These are phyloP conservation scores for Amblyteles armatorius DNA, from an alignment of 2,888 invertebrate species.

Conservation along the genomic window DNA sequence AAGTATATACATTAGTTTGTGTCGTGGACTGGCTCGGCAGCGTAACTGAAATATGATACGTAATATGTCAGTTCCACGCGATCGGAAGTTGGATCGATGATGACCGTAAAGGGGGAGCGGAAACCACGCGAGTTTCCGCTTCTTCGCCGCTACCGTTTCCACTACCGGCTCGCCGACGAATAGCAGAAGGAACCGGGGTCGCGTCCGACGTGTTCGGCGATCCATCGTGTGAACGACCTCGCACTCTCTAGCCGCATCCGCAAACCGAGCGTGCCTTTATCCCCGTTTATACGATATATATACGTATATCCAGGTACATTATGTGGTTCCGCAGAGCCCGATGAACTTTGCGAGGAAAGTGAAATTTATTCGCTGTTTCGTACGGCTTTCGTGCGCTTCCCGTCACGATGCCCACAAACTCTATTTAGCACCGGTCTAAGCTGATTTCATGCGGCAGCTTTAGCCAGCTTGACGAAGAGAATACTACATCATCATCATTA, in stretches of 20 bases:
- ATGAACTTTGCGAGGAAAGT: conserved; percentile 65
- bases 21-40: neutral
- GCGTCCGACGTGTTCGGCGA: conserved; percentile 20
- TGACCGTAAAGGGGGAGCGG: conserved; percentile 14
- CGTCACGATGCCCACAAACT: conserved; percentile 47
- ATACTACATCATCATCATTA: too few species aligned
- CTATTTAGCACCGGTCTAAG: neutral
- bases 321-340: conserved; percentile 30
- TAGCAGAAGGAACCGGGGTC: conserved; percentile 29
- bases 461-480: too few species aligned
- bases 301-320: neutral
- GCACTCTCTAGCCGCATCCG: conserved; percentile 33
- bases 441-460: too few species aligned
- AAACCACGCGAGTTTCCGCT: conserved; percentile 44
- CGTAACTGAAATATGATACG: conserved; percentile 23
- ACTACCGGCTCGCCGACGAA: conserved; percentile 8
- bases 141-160: conserved; percentile 6
- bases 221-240: conserved; percentile 56
- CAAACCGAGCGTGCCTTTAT: conserved; percentile 23
- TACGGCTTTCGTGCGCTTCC: conserved; percentile 55
- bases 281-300: conserved; percentile 1
- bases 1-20: too few species aligned
- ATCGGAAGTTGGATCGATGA: conserved; percentile 51
- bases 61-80: conserved; percentile 58
- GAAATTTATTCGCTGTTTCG: conserved; percentile 66